Percentiles rank a stretch among this genome's conserved stretches.
phyloP scores from a whole-genome alignment of 2,888 invertebrate genomes.

The Drosophila mettleri region DNA sequence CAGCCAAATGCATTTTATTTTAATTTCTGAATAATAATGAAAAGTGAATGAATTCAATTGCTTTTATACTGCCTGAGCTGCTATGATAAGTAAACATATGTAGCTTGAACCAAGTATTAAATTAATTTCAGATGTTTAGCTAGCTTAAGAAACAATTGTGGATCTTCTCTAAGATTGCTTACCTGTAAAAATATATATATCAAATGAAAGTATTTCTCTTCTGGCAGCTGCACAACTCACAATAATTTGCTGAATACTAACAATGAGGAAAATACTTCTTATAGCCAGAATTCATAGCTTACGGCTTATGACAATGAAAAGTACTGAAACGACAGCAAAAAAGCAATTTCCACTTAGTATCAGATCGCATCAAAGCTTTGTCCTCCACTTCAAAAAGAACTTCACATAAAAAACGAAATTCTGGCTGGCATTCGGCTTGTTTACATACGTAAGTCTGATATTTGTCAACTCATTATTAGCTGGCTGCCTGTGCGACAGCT shows the following conservation, averaged over 20 bases:
- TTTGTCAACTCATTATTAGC: constrained; percentile 65
- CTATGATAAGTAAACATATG: not conserved
- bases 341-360: not conserved
- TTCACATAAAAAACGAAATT: not conserved
- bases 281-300: not conserved
- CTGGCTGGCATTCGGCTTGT: constrained; percentile 16
- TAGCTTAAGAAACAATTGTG: not conserved
- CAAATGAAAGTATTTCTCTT: no score
- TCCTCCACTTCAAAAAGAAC: not conserved
- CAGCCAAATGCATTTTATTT: not conserved
- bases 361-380: not conserved
- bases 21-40: not conserved
- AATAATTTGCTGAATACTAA: not conserved
- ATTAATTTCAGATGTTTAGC: not conserved
- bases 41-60: not conserved
- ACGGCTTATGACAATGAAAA: constrained; percentile 6
- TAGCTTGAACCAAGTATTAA: no score
- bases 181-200: not conserved
- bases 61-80: constrained; percentile 3
- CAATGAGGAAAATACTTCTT: not conserved
- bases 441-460: constrained; percentile 25
- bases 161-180: not conserved
- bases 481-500: constrained; percentile 32
- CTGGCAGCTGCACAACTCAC: not conserved
- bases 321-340: not conserved